These are phyloP conservation scores for Cryptus viduatorius DNA, from an alignment of 2,888 invertebrate genomes.

Conservation along the genomic window DNA sequence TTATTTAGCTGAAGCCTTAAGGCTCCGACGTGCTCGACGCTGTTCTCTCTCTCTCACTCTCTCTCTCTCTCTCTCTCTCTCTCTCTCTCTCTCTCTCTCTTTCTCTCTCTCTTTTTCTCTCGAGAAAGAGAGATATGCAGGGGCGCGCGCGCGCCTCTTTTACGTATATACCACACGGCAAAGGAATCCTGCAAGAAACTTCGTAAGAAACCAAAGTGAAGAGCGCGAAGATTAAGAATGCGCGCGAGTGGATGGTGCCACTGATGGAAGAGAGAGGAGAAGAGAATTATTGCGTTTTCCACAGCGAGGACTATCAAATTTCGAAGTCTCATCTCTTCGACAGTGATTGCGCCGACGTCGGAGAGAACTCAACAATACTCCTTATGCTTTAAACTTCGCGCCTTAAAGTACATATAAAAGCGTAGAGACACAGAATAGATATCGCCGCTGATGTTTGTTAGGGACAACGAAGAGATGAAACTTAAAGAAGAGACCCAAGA, in stretches of 20 bases:
- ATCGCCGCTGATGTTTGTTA: conserved; percentile 5
- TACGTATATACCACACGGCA: conserved; percentile 13
- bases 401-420: not conserved
- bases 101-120: not conserved
- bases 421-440: not conserved
- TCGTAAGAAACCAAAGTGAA: conserved; percentile 15
- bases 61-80: not conserved
- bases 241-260: not conserved
- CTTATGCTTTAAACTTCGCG: not conserved
- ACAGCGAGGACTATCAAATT: conserved; percentile 24
- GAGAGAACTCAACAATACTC: not conserved
- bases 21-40: conserved; percentile 48
- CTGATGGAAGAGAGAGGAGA: conserved; percentile 12
- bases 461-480: conserved; percentile 24
- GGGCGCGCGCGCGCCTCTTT: not conserved
- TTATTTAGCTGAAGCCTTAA: conserved; percentile 71
- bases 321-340: conserved; percentile 26
- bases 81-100: not conserved
- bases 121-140: conserved; percentile 11
- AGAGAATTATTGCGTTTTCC: conserved; percentile 33
- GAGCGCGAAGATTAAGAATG: conserved; percentile 20
- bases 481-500: conserved; percentile 65
- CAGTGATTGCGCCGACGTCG: conserved; percentile 5
- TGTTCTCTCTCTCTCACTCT: not conserved
- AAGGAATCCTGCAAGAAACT: conserved; percentile 21